Evolutionary conservation across 2,797 vertebrate genomes (phyloP).

Genomic region (Premnoplex brunnescens): DNA sequence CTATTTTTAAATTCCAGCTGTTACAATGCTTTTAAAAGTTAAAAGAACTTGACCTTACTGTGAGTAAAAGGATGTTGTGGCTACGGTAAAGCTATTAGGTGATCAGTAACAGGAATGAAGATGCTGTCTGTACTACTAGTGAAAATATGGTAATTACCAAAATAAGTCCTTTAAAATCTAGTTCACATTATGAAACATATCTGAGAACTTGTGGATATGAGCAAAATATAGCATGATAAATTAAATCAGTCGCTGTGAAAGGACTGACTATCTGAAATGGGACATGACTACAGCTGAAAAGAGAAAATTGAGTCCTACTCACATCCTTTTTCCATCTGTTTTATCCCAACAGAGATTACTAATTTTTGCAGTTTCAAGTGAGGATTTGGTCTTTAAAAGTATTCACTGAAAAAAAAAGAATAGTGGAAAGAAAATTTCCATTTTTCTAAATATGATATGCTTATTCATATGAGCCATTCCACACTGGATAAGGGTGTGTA

Average conservation of each 20-base stretch:
- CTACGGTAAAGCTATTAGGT: not conserved
- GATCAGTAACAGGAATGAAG: not conserved
- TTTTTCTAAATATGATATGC: constrained; percentile 5
- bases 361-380: constrained; percentile 38
- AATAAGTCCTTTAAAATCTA: not conserved
- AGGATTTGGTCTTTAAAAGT: constrained; percentile 56
- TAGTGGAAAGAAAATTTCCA: not conserved
- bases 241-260: not conserved
- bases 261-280: not conserved
- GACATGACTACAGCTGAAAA: not conserved
- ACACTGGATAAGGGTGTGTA: not conserved
- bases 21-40: not conserved
- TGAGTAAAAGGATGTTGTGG: not conserved
- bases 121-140: not conserved
- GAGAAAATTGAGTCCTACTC: not conserved
- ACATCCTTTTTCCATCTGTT: constrained; percentile 36
- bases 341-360: constrained; percentile 55
- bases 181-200: not conserved
- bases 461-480: constrained; percentile 39
- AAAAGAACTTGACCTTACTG: not conserved
- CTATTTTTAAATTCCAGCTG: not conserved
- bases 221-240: not conserved
- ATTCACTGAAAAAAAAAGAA: constrained; percentile 14
- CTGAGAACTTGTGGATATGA: not conserved
- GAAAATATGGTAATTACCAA: not conserved